A percentile compares a stretch with the other conserved stretches of the same genome.
phyloP scores from a whole-genome alignment of 2,888 invertebrate species.

The Andrena praecox region DNA sequence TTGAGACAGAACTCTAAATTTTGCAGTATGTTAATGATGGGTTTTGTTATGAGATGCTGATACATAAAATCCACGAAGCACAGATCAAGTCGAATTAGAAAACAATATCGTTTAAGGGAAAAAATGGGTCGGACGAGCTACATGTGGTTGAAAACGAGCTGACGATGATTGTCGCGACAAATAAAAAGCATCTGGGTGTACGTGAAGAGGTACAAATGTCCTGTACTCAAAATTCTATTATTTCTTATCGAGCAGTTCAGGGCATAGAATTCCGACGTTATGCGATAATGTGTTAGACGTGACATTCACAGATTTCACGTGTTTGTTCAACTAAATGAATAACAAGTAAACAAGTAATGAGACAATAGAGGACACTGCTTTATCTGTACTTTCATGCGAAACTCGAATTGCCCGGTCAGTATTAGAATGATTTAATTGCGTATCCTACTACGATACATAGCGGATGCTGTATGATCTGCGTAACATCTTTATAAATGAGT shows the following conservation, averaged over 20 bases:
- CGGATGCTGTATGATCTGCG: conserved; percentile 1
- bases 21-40: conserved; percentile 76
- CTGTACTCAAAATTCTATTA: conserved; percentile 26
- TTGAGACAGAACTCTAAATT: conserved; percentile 56
- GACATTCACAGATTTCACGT: conserved; percentile 7
- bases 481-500: conserved; percentile 27
- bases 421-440: conserved; percentile 4
- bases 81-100: conserved; percentile 41
- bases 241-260: conserved; percentile 12
- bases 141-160: conserved; percentile 48
- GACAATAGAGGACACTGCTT: conserved; percentile 3
- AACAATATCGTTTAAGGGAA: conserved; percentile 22
- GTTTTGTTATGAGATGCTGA: conserved; percentile 77
- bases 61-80: conserved; percentile 51
- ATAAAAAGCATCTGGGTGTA: conserved; percentile 46
- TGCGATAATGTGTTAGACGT: conserved; percentile 2
- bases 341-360: not conserved
- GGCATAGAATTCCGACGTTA: conserved; percentile 25
- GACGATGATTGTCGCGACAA: conserved; percentile 37
- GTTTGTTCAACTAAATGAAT: not conserved
- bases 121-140: conserved; percentile 26
- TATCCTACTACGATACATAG: conserved; percentile 5
- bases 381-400: conserved; percentile 7
- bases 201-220: conserved; percentile 57
- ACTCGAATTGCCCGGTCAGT: conserved; percentile 7